Percentiles rank a stretch among this genome's conserved stretches.
Evolutionary conservation across 2,797 vertebrate species (phyloP).

Genomic region (Ispidina lecontei): DNA sequence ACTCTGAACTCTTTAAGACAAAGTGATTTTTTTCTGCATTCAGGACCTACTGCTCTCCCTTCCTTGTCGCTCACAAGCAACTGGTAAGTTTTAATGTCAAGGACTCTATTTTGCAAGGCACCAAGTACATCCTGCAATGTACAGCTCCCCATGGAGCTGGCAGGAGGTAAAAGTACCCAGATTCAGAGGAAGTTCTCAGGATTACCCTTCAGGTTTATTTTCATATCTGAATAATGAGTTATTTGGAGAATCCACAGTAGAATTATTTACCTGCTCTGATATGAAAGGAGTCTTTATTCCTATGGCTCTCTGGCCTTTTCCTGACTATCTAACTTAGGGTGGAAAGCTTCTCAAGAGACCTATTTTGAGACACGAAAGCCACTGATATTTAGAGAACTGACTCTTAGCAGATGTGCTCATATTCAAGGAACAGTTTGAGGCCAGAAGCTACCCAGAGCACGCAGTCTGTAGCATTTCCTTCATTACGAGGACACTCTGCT

Average conservation of each 20-base stretch:
- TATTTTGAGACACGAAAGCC: neutral
- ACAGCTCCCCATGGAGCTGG: neutral
- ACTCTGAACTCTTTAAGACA: neutral
- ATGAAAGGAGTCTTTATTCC: neutral
- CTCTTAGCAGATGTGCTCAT: neutral
- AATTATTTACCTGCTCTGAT: neutral
- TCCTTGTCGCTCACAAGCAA: neutral
- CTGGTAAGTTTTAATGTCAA: neutral
- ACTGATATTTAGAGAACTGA: neutral
- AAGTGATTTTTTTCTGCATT: slow-evolving; percentile 3
- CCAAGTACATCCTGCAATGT: neutral
- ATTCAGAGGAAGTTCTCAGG: neutral
- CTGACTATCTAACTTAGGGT: neutral
- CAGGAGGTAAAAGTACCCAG: neutral
- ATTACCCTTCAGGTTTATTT: neutral
- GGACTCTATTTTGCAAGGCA: neutral
- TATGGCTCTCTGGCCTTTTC: neutral
- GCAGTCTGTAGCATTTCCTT: neutral
- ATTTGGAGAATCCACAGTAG: neutral
- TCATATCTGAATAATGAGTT: neutral
- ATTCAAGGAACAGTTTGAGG: neutral
- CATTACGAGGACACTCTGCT: neutral
- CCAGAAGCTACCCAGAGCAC: accelerated
- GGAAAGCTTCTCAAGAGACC: neutral
- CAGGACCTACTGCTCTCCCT: neutral